Conservation (phyloP, 2,113 vertebrate genomes). For the Aspidoscelis tigris region DNA sequence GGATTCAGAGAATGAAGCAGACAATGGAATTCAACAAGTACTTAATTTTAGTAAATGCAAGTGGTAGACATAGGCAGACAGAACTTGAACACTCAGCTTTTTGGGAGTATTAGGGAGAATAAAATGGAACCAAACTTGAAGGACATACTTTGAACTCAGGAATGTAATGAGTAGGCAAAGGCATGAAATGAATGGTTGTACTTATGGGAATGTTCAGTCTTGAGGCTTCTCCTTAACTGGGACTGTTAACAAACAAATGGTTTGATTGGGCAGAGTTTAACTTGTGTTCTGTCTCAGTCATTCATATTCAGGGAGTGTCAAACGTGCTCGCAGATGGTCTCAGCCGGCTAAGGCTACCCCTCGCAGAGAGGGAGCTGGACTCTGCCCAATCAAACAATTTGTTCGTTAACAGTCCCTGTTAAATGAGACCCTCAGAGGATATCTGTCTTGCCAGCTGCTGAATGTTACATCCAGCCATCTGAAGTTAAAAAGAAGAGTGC, state of each 20-base stretch:
- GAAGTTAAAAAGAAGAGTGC: not conserved
- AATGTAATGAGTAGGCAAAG: not conserved
- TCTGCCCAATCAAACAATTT: no score
- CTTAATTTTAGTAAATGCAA: not conserved
- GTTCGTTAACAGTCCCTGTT: no score
- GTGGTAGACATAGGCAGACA: not conserved
- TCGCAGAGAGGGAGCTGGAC: no score
- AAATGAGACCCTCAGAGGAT: not conserved
- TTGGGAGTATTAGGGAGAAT: not conserved
- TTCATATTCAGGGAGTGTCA: no score
- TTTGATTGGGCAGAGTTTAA: no score
- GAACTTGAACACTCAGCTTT: not conserved
- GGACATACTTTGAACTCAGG: not conserved
- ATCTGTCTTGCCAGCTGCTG: slow-evolving; percentile 18
- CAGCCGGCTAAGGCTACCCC: no score
- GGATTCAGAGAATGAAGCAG: not conserved
- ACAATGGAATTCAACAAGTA: not conserved
- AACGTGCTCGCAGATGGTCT: no score
- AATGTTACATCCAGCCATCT: slow-evolving; percentile 4
- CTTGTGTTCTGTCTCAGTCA: no score
- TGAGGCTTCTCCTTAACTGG: no score
- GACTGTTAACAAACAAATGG: no score
- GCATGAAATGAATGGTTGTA: not conserved
- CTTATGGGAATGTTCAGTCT: no score
- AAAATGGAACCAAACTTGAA: slow-evolving; percentile 23